phyloP scores from a whole-genome alignment of 1,140 invertebrate species.

The Caenorhabditis briggsae region DNA sequence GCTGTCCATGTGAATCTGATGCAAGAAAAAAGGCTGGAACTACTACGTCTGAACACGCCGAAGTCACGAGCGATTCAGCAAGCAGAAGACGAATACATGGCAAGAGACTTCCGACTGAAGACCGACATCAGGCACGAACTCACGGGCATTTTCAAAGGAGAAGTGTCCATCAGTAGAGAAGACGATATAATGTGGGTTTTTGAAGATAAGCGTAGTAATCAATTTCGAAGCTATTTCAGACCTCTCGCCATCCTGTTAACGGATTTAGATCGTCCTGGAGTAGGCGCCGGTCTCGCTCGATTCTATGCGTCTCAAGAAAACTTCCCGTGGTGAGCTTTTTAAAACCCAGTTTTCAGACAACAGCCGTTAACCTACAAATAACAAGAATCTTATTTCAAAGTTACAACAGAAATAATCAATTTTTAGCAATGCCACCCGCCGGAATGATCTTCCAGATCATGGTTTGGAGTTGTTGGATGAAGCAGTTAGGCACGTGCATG shows the following conservation, averaged over 20 bases:
- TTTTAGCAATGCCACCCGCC: background rate
- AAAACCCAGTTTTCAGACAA: no score
- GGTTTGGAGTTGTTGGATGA: background rate
- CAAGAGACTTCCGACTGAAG: background rate
- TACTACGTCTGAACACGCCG: background rate
- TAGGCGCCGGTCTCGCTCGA: background rate
- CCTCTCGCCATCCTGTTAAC: background rate
- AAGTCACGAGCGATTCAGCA: background rate
- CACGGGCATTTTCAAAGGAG: background rate
- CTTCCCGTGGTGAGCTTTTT: slow-evolving; percentile 6
- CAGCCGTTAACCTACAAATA: no score
- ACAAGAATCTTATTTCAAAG: background rate
- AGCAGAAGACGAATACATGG: background rate
- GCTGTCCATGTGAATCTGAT: background rate
- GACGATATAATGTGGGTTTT: no score
- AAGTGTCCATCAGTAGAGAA: background rate
- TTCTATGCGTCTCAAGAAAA: background rate
- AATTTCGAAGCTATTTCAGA: background rate
- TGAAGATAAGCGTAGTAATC: background rate
- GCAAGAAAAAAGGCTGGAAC: background rate
- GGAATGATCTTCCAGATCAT: background rate
- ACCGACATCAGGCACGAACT: background rate
- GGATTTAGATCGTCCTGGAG: background rate
- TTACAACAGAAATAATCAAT: background rate
- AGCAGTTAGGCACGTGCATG: background rate